Conservation (phyloP, 2,113 vertebrate genomes). For the Microtus ochrogaster region DNA sequence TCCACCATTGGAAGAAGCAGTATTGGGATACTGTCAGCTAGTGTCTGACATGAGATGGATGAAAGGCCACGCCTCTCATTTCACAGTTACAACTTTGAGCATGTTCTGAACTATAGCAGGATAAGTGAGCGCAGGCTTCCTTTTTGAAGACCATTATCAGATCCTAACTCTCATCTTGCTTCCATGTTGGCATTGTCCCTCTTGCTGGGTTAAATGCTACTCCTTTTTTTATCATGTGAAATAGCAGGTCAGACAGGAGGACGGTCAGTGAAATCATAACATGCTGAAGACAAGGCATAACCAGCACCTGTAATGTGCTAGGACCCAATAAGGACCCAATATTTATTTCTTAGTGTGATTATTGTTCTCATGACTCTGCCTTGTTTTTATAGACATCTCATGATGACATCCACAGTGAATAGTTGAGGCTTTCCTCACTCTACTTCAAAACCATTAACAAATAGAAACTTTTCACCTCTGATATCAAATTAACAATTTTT, state of each 20-base stretch:
- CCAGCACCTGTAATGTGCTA: no score
- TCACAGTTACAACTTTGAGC: neutral
- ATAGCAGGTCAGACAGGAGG: neutral
- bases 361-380: neutral
- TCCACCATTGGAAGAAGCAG: neutral
- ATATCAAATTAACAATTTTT: neutral
- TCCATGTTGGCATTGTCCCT: neutral
- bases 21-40: neutral
- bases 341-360: neutral
- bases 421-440: neutral
- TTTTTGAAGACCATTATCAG: neutral
- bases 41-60: neutral
- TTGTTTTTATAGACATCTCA: neutral
- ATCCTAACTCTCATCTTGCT: neutral
- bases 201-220: neutral
- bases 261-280: neutral
- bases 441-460: constrained; percentile 3
- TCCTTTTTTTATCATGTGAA: neutral
- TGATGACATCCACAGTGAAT: neutral
- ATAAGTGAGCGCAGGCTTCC: neutral
- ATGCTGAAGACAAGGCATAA: neutral
- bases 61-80: neutral
- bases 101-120: neutral
- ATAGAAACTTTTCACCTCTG: neutral
- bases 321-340: neutral